These are phyloP conservation scores for Odontophorus gujanensis DNA, from an alignment of 2,113 vertebrate genomes.

Conservation along the genomic window DNA sequence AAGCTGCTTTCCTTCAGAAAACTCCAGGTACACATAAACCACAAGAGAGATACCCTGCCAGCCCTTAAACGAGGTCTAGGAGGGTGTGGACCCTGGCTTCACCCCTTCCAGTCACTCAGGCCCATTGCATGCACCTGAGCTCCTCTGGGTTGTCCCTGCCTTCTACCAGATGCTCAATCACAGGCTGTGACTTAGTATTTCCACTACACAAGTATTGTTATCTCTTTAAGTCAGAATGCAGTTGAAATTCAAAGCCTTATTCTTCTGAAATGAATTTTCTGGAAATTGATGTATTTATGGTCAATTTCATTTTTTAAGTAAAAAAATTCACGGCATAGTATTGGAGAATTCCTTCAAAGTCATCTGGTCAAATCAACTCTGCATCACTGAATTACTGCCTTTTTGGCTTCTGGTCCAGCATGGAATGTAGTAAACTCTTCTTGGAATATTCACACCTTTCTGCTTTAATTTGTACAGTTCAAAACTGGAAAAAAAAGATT, in stretches of 20 bases:
- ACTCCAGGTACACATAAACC: too few relatives aligned
- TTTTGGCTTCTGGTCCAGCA: neutral
- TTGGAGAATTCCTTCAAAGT: neutral
- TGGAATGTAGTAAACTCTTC: neutral
- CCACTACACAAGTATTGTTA: neutral
- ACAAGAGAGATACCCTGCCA: too few relatives aligned
- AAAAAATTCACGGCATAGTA: neutral
- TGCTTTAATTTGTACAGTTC: neutral
- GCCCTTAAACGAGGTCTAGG: too few relatives aligned
- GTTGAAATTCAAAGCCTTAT: neutral
- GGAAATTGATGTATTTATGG: neutral
- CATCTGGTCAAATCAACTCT: neutral
- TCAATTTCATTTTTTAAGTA: neutral
- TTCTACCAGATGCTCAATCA: too few relatives aligned
- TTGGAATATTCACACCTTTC: neutral
- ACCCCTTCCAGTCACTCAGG: too few relatives aligned
- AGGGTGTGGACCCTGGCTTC: too few relatives aligned
- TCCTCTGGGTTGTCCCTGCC: too few relatives aligned
- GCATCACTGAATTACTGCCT: neutral
- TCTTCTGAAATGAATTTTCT: neutral
- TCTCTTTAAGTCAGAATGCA: neutral
- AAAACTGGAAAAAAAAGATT: neutral
- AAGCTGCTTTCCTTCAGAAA: too few relatives aligned
- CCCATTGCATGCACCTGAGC: too few relatives aligned
- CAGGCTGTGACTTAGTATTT: too few relatives aligned